Evolutionary conservation across 2,888 invertebrate species (phyloP), one percentile per base, ranked within the genome.

Genomic region (Lymantria dispar): DNA sequence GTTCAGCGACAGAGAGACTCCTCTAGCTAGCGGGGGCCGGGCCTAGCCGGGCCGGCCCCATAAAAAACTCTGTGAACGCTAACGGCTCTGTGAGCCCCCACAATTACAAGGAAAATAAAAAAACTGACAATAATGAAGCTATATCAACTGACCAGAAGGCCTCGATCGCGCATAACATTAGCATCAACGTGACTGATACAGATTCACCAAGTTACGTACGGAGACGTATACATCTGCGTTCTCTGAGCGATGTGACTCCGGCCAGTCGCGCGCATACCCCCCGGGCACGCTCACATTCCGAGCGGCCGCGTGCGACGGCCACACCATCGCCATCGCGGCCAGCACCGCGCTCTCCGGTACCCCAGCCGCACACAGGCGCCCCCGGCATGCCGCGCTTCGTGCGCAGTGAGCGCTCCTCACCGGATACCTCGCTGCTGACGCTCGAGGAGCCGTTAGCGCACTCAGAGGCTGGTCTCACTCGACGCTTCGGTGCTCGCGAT

Each of bases 1-100:
- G 94, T 87, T 94, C 94, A 73, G 94, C 93, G 64, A 94, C 94
- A 66, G 95, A 95, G 83, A 95, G 95, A 88, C 92, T 95, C 82
- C 95, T 95, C 93, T 95, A 95, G 94, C 94, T 92, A 91, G 92
- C 91, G 92, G 93, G 92, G 87, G 93, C 93, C 93, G 94, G 94
- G 92, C 85, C 89, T 64, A 92, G 83, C 63, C 76, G 89, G 89
- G 82, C 90, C 90, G 89, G 90, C 90, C 90, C 90, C 89, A 82
- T 66, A 74, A 89, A 89, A 83, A 85, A 86, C 66, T 72, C 77
- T 13, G 60, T 65, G 30, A 83, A 75, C 58, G 63, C 66, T 52
- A 80, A 74, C 54, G 76, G 74, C 65, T 68, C 77, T 61, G 70
- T 71, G 60, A 78, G 77, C 72, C 80, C 80, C 45, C 74, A 71